Base-by-base conservation (phyloP, 2,888 invertebrate species). In the Epinotia bilunana region DNA sequence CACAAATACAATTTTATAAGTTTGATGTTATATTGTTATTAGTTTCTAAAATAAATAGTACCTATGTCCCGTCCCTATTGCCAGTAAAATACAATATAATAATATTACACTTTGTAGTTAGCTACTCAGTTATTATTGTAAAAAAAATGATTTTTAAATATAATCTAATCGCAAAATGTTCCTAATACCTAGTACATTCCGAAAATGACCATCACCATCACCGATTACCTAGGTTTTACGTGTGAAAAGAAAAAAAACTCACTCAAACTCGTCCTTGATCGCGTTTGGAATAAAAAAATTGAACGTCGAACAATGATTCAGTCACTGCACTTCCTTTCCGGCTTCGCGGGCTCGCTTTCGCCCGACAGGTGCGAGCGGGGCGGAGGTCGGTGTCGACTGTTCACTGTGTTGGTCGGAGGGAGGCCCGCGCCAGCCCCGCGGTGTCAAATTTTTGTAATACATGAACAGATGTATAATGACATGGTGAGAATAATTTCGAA, bases 261-360 rank as follows among this genome's bases (percentile, higher is more conserved):
- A 76, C 73, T 63, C 79, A 75, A 77, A 78, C 77, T 76, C 20
- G 75, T 80, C 81, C 81, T 83, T 82, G 77, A 72, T 70, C 58
- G 64, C 64, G 60, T 65, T 74, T 84, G 80, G 83, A 86, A 83
- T 84, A 86, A 78, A 79, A 85, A 83, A 80, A 53, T 13, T 61
- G 13, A 63, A 64, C 63, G 64, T 60, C 81, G 77, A 82, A 81
- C 81, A 83, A 82, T 80, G 81, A 85, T 81, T 81, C 85, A 85
- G 84, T 87, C 92, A 91, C 92, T 91, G 88, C 92, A 92, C 92
- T 92, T 91, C 90, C 90, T 74, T 87, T 84, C 86, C 86, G 83
- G 77, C 77, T 84, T 73, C 83, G 77, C 72, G 76, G 77, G 65
- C 69, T 73, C 63, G 71, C 55, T 72, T 58, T 68, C 73, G 67